Evolutionary conservation across 30 jellyfish, hydroid and myxozoan genomes (phyloP), one percentile per base, ranked within the genome.

Genomic region (Hydractinia echinata): DNA sequence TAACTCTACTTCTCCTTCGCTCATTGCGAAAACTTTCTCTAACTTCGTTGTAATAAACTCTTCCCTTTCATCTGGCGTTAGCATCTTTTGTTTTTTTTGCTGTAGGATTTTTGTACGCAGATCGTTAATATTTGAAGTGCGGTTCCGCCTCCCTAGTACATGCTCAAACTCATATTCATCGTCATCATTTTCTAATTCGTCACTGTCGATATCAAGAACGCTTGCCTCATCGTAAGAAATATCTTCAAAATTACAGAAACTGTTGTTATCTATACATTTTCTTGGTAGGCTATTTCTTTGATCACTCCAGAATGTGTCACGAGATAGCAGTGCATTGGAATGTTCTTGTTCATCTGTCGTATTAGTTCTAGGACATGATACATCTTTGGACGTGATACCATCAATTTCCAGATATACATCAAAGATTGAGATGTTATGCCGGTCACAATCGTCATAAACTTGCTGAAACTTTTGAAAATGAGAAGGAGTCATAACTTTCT

Each of bases 11-110:
- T 89, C 91, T 51, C 54, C 70, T 49, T 73, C 78, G 10, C 84
- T 78, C 96, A 89, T 89, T 13, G 84, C 84, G 54, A 87, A 54
- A 72, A n/a, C 74, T 51, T 64, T 64, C 4, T 44, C 4, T 7
- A 6, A 64, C 18, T n/a, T n/a, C 18, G 6, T 64, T 64, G 10
- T 30, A 0, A 7, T 64, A 44, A 7, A 64, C 16, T n/a, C 18
- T 6, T 64, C 4, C 39, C 39, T 64, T 44, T 13, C 74, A n/a
- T 13, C 16, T 13, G 10, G 19, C 74, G 5, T 6, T 64, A 13
- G 10, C 74, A 9, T 64, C 74, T 64, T n/a, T 64, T 6, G 51
- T 51, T 7, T 13, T 64, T 64, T n/a, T n/a, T 0, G 39, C 18
- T 9, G 9, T 64, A 64, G 74, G 1, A 6, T 64, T 0, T 30